Percentiles rank a stretch among this genome's conserved stretches.
Conservation (phyloP, 1,140 invertebrate species). For the Phymorhynchus buccinoides region DNA sequence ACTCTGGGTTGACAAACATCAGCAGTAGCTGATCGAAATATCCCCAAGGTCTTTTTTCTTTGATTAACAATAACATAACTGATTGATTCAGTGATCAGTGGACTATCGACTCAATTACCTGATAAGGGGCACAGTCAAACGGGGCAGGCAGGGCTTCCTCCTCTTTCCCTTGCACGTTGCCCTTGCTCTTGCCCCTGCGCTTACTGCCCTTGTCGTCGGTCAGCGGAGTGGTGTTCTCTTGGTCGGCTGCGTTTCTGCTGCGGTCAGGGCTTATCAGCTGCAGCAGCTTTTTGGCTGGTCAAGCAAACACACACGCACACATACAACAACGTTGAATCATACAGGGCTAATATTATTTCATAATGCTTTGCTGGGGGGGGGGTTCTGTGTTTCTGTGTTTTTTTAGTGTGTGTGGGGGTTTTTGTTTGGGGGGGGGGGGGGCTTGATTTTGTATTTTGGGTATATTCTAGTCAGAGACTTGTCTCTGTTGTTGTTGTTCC, state of each 20-base stretch:
- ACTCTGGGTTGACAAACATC: too few species aligned
- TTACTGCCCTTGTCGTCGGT: background rate
- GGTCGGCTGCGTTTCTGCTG: background rate
- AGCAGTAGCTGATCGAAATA: background rate
- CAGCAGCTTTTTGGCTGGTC: constrained; percentile 21
- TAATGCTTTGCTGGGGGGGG: too few species aligned
- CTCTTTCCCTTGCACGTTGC: background rate
- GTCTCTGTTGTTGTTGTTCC: too few species aligned
- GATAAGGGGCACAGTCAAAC: constrained; percentile 19
- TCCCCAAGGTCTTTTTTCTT: too few species aligned
- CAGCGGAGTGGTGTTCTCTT: background rate
- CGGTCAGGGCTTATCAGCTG: constrained; percentile 4
- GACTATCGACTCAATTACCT: constrained; percentile 2
- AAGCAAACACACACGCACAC: background rate
- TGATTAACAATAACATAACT: background rate
- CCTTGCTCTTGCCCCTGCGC: too few species aligned
- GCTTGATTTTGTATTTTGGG: too few species aligned
- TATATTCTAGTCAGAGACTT: too few species aligned
- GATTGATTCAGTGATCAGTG: background rate
- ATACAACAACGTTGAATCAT: background rate
- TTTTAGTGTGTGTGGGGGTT: too few species aligned
- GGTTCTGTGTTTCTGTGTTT: too few species aligned
- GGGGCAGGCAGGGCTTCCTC: background rate
- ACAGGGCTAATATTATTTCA: too few species aligned
- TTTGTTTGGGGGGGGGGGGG: too few species aligned